These are phyloP conservation scores for Emmelina monodactyla DNA, from an alignment of 2,888 invertebrate species.

Conservation along the genomic window DNA sequence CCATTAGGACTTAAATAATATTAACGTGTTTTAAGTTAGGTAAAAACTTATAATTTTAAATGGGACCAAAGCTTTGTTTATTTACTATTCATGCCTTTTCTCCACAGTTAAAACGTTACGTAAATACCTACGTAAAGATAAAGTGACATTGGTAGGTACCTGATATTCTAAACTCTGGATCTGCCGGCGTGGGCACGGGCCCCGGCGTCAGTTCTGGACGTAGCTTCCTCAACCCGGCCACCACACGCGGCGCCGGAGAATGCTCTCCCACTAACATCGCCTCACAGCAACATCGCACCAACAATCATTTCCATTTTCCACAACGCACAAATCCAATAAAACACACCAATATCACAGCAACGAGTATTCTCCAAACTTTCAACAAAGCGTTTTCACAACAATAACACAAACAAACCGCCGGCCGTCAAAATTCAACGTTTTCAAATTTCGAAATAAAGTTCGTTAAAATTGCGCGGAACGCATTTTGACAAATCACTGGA, in stretches of 20 bases:
- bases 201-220: slow-evolving; percentile 56
- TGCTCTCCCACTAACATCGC: slow-evolving; percentile 60
- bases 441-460: slow-evolving; percentile 50
- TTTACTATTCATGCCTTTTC: no score
- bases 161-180: slow-evolving; percentile 56
- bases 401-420: no score
- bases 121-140: no score
- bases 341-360: slow-evolving; percentile 20
- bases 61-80: no score
- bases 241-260: slow-evolving; percentile 61
- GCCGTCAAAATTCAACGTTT: no score
- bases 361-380: slow-evolving; percentile 23
- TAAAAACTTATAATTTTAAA: no score
- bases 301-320: slow-evolving; percentile 33
- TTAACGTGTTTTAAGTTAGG: no score
- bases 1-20: no score
- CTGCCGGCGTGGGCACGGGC: slow-evolving; percentile 46
- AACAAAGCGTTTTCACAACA: no score
- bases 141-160: slow-evolving; percentile 39
- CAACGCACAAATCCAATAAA: slow-evolving; percentile 22
- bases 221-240: slow-evolving; percentile 58
- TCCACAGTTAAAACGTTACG: no score
- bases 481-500: slow-evolving; percentile 20
- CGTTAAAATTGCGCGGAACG: slow-evolving; percentile 43
- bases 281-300: slow-evolving; percentile 45